These are phyloP conservation scores for Neodiprion lecontei DNA, from an alignment of 1,140 invertebrate genomes.

Conservation along the genomic window DNA sequence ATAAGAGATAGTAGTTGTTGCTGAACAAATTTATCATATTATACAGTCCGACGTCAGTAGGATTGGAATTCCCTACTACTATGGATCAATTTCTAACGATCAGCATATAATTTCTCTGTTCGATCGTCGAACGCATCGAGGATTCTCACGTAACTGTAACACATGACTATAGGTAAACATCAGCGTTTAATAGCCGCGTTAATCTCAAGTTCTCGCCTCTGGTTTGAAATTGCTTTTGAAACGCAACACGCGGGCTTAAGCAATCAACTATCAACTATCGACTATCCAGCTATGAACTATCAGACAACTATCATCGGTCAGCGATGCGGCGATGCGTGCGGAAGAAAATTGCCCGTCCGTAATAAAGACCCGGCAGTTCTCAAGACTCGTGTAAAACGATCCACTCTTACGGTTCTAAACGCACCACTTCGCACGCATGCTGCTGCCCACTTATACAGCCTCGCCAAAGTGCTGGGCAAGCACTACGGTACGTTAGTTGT, in stretches of 20 bases:
- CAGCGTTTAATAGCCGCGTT: neutral
- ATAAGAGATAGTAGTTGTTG: too few species aligned
- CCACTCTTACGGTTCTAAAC: neutral
- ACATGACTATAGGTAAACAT: too few species aligned
- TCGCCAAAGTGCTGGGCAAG: too few species aligned
- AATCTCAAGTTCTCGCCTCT: neutral
- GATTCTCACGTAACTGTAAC: too few species aligned
- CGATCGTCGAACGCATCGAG: too few species aligned
- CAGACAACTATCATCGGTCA: neutral
- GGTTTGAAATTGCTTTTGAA: neutral
- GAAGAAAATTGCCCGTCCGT: neutral
- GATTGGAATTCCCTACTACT: too few species aligned
- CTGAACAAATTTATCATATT: too few species aligned
- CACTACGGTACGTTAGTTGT: neutral
- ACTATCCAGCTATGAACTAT: neutral
- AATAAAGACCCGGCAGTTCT: too few species aligned
- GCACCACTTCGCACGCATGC: neutral
- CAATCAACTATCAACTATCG: neutral
- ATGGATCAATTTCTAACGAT: too few species aligned
- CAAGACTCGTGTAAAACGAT: slow-evolving; percentile 1
- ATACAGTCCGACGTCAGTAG: too few species aligned
- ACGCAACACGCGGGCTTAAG: neutral
- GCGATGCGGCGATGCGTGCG: neutral
- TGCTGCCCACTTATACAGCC: too few species aligned
- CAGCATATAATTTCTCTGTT: too few species aligned